phyloP scores from a whole-genome alignment of 35 echinoderm and acorn worm genomes.

The Apostichopus parvimensis region DNA sequence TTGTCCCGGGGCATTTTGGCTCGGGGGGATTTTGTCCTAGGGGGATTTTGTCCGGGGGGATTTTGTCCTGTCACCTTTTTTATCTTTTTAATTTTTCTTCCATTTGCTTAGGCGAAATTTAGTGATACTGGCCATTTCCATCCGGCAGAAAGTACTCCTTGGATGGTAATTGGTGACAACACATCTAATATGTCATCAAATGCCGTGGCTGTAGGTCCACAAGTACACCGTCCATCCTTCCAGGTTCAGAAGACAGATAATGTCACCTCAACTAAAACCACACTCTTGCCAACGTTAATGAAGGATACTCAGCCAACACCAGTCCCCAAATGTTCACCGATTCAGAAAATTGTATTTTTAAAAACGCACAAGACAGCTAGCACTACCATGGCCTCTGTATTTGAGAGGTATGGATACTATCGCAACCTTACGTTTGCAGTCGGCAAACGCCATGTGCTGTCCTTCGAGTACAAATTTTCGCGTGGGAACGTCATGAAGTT shows the following conservation, averaged over 20 bases:
- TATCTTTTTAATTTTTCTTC: neutral
- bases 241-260: no score
- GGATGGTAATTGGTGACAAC: neutral
- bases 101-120: no score
- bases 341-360: constrained; percentile 59
- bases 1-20: no score
- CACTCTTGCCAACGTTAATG: no score
- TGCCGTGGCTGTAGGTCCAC: no score
- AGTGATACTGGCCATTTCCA: no score
- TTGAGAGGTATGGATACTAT: constrained; percentile 67
- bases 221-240: neutral
- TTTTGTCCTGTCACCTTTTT: no score
- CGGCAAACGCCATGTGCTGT: constrained; percentile 30
- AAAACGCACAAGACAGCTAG: constrained; percentile 93
- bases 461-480: neutral
- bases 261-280: no score
- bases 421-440: constrained; percentile 68
- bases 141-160: neutral
- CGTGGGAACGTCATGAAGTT: no score
- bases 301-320: no score
- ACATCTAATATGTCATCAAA: neutral
- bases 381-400: constrained; percentile 58
- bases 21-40: no score
- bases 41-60: no score
- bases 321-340: neutral